Percentiles rank a stretch among this genome's conserved stretches.
These are phyloP conservation scores for Busseola fusca DNA, from an alignment of 2,888 invertebrate genomes.

Conservation along the genomic window DNA sequence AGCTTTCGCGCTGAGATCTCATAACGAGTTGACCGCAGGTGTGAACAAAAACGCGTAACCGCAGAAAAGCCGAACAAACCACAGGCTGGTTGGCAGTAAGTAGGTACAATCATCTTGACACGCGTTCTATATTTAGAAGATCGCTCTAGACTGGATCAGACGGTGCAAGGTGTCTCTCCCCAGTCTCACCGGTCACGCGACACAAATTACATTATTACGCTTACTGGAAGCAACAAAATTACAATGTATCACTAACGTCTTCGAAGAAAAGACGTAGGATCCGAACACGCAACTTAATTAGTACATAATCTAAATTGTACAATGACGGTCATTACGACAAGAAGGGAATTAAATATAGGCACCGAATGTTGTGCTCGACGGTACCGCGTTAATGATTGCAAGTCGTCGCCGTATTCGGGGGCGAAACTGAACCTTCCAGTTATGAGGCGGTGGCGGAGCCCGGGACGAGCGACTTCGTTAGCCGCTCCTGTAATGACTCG, in stretches of 20 bases:
- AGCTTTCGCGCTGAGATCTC: constrained; percentile 63
- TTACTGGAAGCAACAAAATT: constrained; percentile 70
- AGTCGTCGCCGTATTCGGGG: constrained; percentile 72
- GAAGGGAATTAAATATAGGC: constrained; percentile 74
- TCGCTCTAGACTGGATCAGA: constrained; percentile 76
- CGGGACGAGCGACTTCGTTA: constrained; percentile 81
- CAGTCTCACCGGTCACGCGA: constrained; percentile 67
- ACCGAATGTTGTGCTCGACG: constrained; percentile 76
- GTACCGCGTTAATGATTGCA: constrained; percentile 77
- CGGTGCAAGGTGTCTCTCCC: constrained; percentile 72
- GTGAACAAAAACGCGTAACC: constrained; percentile 81
- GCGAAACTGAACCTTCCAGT: constrained; percentile 85
- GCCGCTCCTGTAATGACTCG: constrained; percentile 82
- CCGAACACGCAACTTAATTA: constrained; percentile 71
- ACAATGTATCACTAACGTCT: constrained; percentile 67
- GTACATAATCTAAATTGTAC: constrained; percentile 70
- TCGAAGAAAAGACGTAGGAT: constrained; percentile 66
- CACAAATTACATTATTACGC: constrained; percentile 65
- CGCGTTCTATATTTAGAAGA: constrained; percentile 83
- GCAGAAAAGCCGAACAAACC: constrained; percentile 75
- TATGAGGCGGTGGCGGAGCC: constrained; percentile 71
- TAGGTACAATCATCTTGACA: constrained; percentile 79
- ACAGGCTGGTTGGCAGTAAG: constrained; percentile 74
- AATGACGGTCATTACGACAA: constrained; percentile 69
- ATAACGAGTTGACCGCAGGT: constrained; percentile 79